Evolutionary conservation across 1,140 invertebrate species (phyloP).

Genomic region (Listronotus oregonensis): DNA sequence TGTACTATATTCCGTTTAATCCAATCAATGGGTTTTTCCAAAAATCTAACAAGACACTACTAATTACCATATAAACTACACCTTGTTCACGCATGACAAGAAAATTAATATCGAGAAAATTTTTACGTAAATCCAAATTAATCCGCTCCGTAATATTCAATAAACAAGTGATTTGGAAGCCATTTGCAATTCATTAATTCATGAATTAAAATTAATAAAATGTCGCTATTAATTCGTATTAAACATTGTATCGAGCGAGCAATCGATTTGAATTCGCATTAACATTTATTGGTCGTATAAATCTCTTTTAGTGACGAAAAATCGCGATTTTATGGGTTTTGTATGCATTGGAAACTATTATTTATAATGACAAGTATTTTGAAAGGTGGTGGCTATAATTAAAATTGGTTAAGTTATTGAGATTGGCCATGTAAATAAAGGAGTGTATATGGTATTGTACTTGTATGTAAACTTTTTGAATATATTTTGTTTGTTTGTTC

Average conservation of each 20-base stretch:
- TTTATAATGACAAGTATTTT: constrained; percentile 19
- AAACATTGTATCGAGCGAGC: constrained; percentile 5
- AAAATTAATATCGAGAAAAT: too few species aligned
- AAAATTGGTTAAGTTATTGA: too few species aligned
- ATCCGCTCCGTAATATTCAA: constrained; percentile 10
- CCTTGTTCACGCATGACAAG: too few species aligned
- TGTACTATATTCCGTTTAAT: too few species aligned
- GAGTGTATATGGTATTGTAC: too few species aligned
- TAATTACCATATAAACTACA: too few species aligned
- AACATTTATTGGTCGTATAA: constrained; percentile 17
- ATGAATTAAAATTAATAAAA: constrained; percentile 28
- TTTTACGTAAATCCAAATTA: too few species aligned
- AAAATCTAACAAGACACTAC: too few species aligned
- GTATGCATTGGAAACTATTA: constrained; percentile 17
- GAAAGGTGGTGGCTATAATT: constrained; percentile 5
- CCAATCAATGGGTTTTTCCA: too few species aligned
- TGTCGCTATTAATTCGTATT: constrained; percentile 14
- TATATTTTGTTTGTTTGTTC: too few species aligned
- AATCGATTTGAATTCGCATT: constrained; percentile 12
- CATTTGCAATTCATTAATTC: constrained; percentile 25
- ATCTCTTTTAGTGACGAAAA: constrained; percentile 9
- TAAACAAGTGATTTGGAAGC: constrained; percentile 18
- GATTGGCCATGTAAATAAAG: too few species aligned
- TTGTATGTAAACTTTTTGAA: too few species aligned
- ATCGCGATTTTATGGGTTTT: constrained; percentile 12